Evolutionary conservation across 1,140 invertebrate genomes (phyloP), one percentile per base, ranked within the genome.

Genomic region (Sweltsa coloradensis): DNA sequence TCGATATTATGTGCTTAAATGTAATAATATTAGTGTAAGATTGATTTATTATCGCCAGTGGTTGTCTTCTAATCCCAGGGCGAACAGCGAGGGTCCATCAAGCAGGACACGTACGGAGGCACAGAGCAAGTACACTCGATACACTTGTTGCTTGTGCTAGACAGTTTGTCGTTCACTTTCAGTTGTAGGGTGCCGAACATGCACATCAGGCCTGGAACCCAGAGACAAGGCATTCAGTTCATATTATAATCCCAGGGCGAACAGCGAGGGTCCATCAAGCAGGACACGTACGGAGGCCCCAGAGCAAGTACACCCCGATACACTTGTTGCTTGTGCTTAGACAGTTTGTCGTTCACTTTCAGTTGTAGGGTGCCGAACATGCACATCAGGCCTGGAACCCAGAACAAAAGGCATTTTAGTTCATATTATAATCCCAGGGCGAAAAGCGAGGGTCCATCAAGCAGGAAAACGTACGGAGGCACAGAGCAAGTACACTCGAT

Each of bases 261-360:
- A n/a, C n/a, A n/a, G 7, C 24, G 37, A 19, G 37, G 27, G 22
- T 23, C 37, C 23, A 24, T n/a, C 14, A 23, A 19, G 23, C 69
- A 71, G 4, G 61, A 57, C 1, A 68, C 59, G 46, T 67, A 62
- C 0, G 69, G 69, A 7, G 69, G 67, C n/a, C 1, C 67, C 59
- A 1, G 54, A 49, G 43, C 69, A 71, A 0, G 53, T 49, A 47
- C 69, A 71, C n/a, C 21, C 55, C 63, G 14, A 61, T 61, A 45
- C 69, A 70, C 4, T 56, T 53, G 19, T 70, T 63, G 3, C 59
- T 57, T 21, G 31, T 47, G 1, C 61, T n/a, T 58, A 0, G 57
- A 59, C 0, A 69, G 55, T 46, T 64, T 60, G 43, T 71, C 68
- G 5, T 67, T 66, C 0, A 69, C 59, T 3, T 55, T 52, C 22